These are phyloP conservation scores for Ochotona curzoniae DNA, from an alignment of 2,113 vertebrate species.

Conservation along the genomic window DNA sequence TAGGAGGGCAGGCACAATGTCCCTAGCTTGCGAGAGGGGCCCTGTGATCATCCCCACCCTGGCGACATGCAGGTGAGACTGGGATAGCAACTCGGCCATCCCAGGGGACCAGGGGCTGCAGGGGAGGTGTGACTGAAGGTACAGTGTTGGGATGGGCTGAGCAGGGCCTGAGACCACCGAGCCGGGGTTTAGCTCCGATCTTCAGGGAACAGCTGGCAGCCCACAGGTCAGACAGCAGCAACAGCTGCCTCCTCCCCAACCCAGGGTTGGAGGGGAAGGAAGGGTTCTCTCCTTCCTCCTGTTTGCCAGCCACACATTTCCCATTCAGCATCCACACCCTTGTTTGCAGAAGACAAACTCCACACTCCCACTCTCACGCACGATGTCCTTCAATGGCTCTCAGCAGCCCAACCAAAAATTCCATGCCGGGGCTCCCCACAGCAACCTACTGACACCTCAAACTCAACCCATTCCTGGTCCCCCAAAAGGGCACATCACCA, in stretches of 20 bases:
- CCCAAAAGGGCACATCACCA: too few species aligned
- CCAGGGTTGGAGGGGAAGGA: too few species aligned
- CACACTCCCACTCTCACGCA: neutral
- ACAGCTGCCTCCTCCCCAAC: neutral
- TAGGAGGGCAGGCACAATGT: neutral
- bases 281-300: neutral
- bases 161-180: neutral
- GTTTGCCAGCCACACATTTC: too few species aligned
- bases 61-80: neutral
- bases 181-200: neutral
- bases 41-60: neutral
- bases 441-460: neutral
- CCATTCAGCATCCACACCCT: too few species aligned
- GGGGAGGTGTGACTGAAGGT: too few species aligned
- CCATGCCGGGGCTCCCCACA: rapidly evolving
- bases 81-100: neutral
- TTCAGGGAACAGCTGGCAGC: rapidly evolving
- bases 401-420: neutral
- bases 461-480: neutral
- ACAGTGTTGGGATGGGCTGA: too few species aligned
- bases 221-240: neutral
- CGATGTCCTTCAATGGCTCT: neutral
- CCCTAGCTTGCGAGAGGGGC: neutral
- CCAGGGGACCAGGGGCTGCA: neutral
- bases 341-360: rapidly evolving